Evolutionary conservation across 2,113 vertebrate genomes (phyloP).

Genomic region (Acrocephalus arundinaceus): DNA sequence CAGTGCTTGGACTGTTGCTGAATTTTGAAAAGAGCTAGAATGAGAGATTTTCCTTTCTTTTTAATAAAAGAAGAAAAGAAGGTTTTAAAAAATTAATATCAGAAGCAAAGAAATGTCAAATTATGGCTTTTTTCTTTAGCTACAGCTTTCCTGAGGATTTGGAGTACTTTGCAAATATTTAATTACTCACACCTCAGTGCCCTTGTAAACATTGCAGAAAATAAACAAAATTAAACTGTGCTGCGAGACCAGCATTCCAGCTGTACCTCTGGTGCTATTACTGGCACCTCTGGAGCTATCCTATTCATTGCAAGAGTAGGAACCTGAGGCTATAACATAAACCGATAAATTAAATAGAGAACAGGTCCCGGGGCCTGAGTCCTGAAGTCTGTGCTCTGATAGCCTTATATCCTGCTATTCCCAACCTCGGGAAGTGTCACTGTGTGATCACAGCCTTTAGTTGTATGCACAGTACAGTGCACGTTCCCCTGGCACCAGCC

Average conservation of each 20-base stretch:
- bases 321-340: background rate
- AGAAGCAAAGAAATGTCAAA: background rate
- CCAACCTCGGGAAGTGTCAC: fast-evolving
- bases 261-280: background rate
- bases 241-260: background rate
- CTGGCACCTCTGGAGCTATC: background rate
- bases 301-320: background rate
- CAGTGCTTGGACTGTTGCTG: background rate
- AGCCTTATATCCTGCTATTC: background rate
- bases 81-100: background rate
- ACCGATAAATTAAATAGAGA: background rate
- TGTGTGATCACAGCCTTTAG: background rate
- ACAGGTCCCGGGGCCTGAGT: background rate
- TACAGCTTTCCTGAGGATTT: slow-evolving; percentile 1
- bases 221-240: background rate
- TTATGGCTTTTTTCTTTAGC: background rate
- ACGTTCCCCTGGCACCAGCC: background rate
- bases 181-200: background rate
- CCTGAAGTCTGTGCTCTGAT: background rate
- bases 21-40: slow-evolving; percentile 8
- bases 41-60: background rate
- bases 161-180: slow-evolving; percentile 14
- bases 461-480: background rate
- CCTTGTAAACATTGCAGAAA: background rate
- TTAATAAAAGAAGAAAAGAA: background rate